Evolutionary conservation across 2,797 vertebrate genomes (phyloP).

Genomic region (Hydrolagus colliei): DNA sequence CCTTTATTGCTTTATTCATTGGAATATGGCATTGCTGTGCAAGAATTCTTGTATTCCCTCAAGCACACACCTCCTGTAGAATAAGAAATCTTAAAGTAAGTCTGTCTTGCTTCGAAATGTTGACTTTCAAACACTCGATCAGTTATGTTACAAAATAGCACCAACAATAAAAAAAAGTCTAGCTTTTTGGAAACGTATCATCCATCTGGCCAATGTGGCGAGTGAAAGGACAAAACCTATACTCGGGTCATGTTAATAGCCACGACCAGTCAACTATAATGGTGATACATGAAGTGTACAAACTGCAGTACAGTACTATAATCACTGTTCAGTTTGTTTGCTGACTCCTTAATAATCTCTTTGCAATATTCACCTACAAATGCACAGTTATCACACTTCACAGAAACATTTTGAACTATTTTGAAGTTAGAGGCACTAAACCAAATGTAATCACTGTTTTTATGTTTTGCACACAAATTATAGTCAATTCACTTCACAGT

Average conservation of each 20-base stretch:
- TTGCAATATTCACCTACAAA: background rate
- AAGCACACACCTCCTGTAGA: background rate
- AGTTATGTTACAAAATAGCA: background rate
- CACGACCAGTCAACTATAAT: background rate
- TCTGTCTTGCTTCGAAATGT: background rate
- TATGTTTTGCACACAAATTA: too few relatives aligned
- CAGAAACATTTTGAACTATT: background rate
- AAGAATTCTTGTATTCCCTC: background rate
- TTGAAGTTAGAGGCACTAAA: background rate
- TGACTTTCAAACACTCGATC: slow-evolving; percentile 3
- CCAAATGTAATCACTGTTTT: too few relatives aligned
- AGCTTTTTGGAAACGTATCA: background rate
- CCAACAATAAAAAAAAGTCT: background rate
- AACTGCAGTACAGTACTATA: background rate
- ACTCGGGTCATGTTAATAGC: background rate
- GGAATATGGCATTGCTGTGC: background rate
- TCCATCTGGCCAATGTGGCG: background rate
- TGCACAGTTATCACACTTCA: too few relatives aligned
- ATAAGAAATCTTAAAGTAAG: background rate
- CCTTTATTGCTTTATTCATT: background rate
- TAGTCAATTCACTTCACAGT: too few relatives aligned
- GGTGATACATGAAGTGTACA: background rate
- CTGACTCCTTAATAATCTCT: background rate
- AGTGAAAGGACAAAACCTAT: background rate
- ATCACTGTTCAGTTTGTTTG: background rate